These are phyloP conservation scores for Eurystomus glaucurus DNA, from an alignment of 2,797 vertebrate species.

Conservation along the genomic window DNA sequence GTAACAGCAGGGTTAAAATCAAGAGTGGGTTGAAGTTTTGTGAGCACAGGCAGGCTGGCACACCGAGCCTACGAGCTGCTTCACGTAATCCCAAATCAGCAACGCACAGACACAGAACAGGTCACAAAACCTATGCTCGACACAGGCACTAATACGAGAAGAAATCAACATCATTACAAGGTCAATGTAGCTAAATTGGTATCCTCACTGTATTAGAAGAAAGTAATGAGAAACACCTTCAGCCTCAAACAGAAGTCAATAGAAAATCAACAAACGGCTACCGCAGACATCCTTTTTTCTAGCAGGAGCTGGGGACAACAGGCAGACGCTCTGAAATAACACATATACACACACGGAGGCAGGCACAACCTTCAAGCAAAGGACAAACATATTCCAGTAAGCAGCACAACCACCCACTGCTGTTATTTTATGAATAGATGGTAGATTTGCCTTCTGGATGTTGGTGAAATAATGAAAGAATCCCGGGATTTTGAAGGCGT, in stretches of 20 bases:
- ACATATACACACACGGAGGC: not conserved
- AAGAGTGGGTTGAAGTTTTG: not conserved
- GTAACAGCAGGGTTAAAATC: not conserved
- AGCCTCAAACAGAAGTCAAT: slow-evolving; percentile 48
- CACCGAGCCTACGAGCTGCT: not conserved
- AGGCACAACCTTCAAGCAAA: not conserved
- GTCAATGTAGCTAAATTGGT: slow-evolving; percentile 28
- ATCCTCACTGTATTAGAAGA: slow-evolving; percentile 18
- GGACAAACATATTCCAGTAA: not conserved
- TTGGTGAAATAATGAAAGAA: slow-evolving; percentile 58
- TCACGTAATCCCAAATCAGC: not conserved
- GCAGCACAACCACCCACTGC: slow-evolving; percentile 11
- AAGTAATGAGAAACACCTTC: slow-evolving; percentile 59
- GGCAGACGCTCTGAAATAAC: not conserved
- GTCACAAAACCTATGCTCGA: slow-evolving; percentile 9
- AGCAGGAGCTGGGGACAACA: not conserved
- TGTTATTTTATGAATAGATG: not conserved
- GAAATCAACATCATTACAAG: slow-evolving; percentile 55
- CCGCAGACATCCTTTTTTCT: not conserved
- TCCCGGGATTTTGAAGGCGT: slow-evolving; percentile 7
- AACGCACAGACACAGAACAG: not conserved
- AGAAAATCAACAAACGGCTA: slow-evolving; percentile 9
- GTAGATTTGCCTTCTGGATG: not conserved
- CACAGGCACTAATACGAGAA: not conserved
- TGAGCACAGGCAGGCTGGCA: not conserved